A percentile compares a stretch with the other conserved stretches of the same genome.
These are phyloP conservation scores for Euzetes globulus DNA, from an alignment of 2,888 invertebrate genomes.

Conservation along the genomic window DNA sequence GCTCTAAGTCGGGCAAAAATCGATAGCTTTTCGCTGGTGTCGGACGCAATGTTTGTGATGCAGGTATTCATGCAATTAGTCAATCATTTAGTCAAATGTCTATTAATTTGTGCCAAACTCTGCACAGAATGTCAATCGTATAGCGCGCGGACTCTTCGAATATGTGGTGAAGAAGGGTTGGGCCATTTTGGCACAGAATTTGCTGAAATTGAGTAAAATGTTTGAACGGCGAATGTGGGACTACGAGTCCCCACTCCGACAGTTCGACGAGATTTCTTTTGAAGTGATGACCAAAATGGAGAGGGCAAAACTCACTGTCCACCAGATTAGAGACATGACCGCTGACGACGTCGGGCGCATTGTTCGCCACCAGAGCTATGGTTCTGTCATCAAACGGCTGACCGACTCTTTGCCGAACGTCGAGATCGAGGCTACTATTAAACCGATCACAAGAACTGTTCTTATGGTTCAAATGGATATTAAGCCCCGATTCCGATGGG, in stretches of 20 bases:
- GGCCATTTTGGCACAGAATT: slow-evolving; percentile 74
- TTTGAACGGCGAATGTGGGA: slow-evolving; percentile 87
- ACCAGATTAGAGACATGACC: slow-evolving; percentile 75
- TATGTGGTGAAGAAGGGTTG: slow-evolving; percentile 81
- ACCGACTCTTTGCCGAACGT: slow-evolving; percentile 77
- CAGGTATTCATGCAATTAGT: slow-evolving; percentile 56
- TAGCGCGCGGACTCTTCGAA: slow-evolving; percentile 86
- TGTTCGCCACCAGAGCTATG: slow-evolving; percentile 67
- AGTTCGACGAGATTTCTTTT: slow-evolving; percentile 57
- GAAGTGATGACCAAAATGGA: slow-evolving; percentile 72
- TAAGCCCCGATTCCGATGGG: slow-evolving; percentile 70
- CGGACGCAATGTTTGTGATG: slow-evolving; percentile 79
- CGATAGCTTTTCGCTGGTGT: slow-evolving; percentile 73
- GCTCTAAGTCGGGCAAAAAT: slow-evolving; percentile 74
- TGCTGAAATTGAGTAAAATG: slow-evolving; percentile 82
- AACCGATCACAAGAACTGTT: slow-evolving; percentile 91
- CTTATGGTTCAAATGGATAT: slow-evolving; percentile 72
- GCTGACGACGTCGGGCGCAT: slow-evolving; percentile 69
- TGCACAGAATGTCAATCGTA: slow-evolving; percentile 81
- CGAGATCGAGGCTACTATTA: slow-evolving; percentile 71
- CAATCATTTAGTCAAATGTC: background rate
- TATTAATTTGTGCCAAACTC: slow-evolving; percentile 31
- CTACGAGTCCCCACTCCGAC: slow-evolving; percentile 73
- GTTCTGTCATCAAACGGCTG: slow-evolving; percentile 67
- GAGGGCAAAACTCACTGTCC: slow-evolving; percentile 60